Base-by-base conservation (phyloP, 1,140 invertebrate genomes). In the Trachymyrmex cornetzi region DNA sequence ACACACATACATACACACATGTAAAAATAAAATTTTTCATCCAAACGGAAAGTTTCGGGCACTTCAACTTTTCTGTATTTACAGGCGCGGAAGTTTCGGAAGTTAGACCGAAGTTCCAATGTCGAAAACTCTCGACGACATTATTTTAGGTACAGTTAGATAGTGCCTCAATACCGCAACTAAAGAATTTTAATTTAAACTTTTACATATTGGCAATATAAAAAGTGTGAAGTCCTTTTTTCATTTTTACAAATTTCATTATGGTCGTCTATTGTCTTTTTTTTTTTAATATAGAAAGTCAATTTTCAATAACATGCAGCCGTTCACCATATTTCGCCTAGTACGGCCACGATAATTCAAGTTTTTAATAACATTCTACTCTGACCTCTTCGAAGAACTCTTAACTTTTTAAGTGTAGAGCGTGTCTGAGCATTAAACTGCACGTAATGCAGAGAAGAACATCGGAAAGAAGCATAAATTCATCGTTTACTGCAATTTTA, bases 141-240 rank as follows among this genome's bases (percentile, higher is more conserved):
- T 61, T 74, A 74, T 61, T 82, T 61, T 61, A 80, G 61, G n/a
- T 53, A 61, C 38, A 24, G 24, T 34, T 48, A 30, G 22, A 59
- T 48, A 61, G 14, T 27, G 12, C 55, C 38, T 48, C 57, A 48
- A 61, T 63, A 11, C 12, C 38, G 16, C 48, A 30, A 16, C 34
- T 0, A 38, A 71, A 74, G 55, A 82, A 61, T 82, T 82, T 82
- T 82, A 72, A 82, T 82, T 72, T 82, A 82, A 82, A 82, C 67
- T 72, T 82, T 30, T n/a, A 44, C 5, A 82, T n/a, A 27, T 82
- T 82, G 57, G 9, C 57, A 59, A 48, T 30, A 57, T 44, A 9
- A 6, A 44, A 30, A 44, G 12, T 34, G 24, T 22, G 9, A 55
- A 80, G 9, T 24, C 22, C 1, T 61, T 50, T 1, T 48, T 61